These are phyloP conservation scores for Lagenorhynchus albirostris DNA, from an alignment of 2,113 vertebrate species.

Conservation along the genomic window DNA sequence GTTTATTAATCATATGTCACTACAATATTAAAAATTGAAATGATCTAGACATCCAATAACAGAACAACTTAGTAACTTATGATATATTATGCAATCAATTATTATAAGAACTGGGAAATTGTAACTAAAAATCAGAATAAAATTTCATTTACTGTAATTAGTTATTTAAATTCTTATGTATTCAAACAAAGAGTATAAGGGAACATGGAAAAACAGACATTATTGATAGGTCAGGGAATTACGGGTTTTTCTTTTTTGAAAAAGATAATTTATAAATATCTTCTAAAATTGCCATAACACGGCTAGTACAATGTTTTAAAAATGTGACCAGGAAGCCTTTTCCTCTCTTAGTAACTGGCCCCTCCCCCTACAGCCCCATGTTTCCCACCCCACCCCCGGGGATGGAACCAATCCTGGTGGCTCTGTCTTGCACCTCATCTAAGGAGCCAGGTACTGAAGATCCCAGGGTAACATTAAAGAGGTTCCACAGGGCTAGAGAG, in stretches of 20 bases:
- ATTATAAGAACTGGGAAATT: neutral
- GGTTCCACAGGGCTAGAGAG: neutral
- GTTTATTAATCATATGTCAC: neutral
- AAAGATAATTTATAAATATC: neutral
- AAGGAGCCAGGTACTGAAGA: neutral
- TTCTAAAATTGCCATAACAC: neutral
- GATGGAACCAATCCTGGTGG: neutral
- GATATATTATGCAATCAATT: neutral
- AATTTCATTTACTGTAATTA: constrained; percentile 12
- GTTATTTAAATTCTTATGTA: neutral
- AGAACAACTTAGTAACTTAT: neutral
- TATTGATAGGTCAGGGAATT: neutral
- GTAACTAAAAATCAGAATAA: constrained; percentile 6
- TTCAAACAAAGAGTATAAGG: neutral
- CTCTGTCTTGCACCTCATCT: neutral
- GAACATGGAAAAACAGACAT: neutral
- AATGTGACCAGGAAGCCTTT: neutral
- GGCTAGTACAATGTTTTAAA: neutral
- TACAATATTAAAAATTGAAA: neutral
- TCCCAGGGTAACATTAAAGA: neutral
- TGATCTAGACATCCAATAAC: neutral
- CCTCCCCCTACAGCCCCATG: neutral
- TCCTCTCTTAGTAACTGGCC: neutral
- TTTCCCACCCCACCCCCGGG: neutral
- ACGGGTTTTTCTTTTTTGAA: neutral